Evolutionary conservation across 2,113 vertebrate genomes (phyloP).

Genomic region (Cercocebus atys): DNA sequence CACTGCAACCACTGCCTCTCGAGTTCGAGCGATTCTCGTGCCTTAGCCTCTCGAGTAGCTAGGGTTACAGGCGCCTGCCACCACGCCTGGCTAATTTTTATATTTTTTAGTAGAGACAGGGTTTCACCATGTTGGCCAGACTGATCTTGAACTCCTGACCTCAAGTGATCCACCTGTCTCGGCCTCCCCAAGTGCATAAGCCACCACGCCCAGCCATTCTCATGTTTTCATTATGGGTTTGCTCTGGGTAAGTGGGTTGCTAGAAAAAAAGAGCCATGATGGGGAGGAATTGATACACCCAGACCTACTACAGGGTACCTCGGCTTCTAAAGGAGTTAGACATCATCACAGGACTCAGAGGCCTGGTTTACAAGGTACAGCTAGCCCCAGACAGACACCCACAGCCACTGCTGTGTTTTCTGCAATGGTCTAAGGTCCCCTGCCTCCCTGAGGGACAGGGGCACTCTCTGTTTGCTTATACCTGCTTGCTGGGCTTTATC

Average conservation of each 20-base stretch:
- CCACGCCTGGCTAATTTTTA: too few relatives aligned
- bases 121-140: too few relatives aligned
- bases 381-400: background rate
- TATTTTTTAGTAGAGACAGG: too few relatives aligned
- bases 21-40: accelerated
- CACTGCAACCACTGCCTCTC: too few relatives aligned
- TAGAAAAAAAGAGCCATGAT: background rate
- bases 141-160: too few relatives aligned
- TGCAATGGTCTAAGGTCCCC: background rate
- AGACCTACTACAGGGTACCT: background rate
- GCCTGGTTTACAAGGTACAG: background rate
- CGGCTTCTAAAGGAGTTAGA: background rate
- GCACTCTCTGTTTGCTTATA: background rate
- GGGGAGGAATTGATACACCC: background rate
- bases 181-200: too few relatives aligned
- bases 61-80: too few relatives aligned
- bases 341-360: background rate
- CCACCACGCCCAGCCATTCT: background rate
- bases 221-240: background rate
- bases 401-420: background rate
- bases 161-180: too few relatives aligned
- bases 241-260: background rate
- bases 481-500: background rate
- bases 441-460: background rate
- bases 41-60: too few relatives aligned